Percentiles rank a stretch among this genome's conserved stretches.
Conservation (phyloP, 2,113 vertebrate species). For the Chunga burmeisteri region DNA sequence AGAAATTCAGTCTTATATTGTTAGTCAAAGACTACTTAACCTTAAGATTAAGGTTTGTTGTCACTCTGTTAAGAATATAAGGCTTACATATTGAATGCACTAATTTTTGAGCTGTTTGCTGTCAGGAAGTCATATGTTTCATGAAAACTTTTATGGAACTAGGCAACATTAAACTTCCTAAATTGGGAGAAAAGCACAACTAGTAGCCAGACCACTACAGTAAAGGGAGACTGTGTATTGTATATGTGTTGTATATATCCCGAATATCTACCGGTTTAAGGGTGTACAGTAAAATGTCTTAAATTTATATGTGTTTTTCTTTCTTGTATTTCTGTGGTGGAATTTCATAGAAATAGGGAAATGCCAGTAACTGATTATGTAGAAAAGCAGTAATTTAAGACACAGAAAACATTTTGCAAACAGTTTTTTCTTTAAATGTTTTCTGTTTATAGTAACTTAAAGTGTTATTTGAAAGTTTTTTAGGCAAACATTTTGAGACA, state of each 20-base stretch:
- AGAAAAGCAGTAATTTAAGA: constrained; percentile 7
- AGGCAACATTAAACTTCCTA: constrained; percentile 1
- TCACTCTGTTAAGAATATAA: neutral
- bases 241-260: constrained; percentile 14
- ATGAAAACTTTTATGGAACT: constrained; percentile 26
- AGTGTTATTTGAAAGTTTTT: neutral
- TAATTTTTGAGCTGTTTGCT: constrained; percentile 19
- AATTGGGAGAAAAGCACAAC: constrained; percentile 28
- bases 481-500: neutral
- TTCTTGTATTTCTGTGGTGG: neutral
- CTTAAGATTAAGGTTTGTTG: constrained; percentile 30
- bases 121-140: neutral
- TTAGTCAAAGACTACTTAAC: neutral
- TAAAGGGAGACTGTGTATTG: constrained; percentile 35
- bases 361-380: neutral
- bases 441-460: constrained; percentile 4
- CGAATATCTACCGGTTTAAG: neutral
- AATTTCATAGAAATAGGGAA: neutral
- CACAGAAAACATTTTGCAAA: neutral
- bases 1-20: neutral
- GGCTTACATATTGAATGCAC: constrained; percentile 30
- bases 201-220: constrained; percentile 40
- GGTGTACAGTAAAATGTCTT: neutral
- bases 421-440: neutral
- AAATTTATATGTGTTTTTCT: neutral